Base-by-base conservation (phyloP, 2,113 vertebrate genomes). In the Trinectes maculatus region DNA sequence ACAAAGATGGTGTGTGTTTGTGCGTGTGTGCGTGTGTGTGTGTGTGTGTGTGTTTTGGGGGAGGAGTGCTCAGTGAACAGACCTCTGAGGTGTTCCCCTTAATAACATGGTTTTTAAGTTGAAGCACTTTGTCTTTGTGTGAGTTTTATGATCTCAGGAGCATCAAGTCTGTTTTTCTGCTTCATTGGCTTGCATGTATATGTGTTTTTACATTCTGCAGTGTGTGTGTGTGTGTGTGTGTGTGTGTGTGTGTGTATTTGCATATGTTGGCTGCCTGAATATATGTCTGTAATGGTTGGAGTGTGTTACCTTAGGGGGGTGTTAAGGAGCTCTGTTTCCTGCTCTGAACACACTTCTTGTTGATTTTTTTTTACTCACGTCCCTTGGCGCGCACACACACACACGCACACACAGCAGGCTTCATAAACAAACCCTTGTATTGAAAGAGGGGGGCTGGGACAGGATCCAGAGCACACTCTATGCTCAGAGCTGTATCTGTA, bases 331-430 rank as follows among this genome's bases (percentile, higher is more conserved):
- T 62, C 63, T 67, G 82, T 87, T 88, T 92, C 90, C 85, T 52
- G 21, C 71, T 78, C 86, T 92, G 69, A 93, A 91, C 78, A 46
- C 71, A 65, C 81, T 86, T 88, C 85, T 31, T 92, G 90, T 91
- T 89, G 68, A 84, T 84, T 84, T 85, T 84, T 76, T 85, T 85
- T 83, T 52, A 61, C 87, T 90, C 68, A 85, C 91, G 89, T 90
- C 84, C 89, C 81, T 78, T 89, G 81, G 87, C 79, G 42, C 58
- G 55, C 54, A 61, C 36, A 60, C 47, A 83, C 40, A 58, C 56
- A 29, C 46, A 21, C 48, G 44, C 70, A 65, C 53, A 61, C 53
- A 4, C 25, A 56, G 29, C 33, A 8, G 29, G 16, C 29, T 62
- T 69, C 22, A 70, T 79, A 80, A 85, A 87, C 79, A 82, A 63